phyloP scores from a whole-genome alignment of 2,797 vertebrate species.

The Chelon auratus region DNA sequence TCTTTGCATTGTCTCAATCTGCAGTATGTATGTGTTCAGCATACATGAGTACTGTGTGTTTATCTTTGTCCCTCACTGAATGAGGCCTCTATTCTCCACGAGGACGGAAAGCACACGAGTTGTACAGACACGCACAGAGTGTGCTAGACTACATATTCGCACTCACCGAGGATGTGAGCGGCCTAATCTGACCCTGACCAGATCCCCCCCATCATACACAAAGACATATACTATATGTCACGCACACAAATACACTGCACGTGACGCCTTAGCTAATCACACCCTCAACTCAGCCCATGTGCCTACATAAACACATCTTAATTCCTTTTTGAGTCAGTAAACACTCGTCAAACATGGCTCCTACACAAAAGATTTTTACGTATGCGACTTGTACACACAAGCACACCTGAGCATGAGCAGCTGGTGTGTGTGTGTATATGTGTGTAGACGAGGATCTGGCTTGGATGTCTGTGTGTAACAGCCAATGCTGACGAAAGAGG shows the following conservation, averaged over 20 bases:
- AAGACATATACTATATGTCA: background rate
- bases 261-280: conserved; percentile 55
- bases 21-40: conserved; percentile 66
- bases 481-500: conserved; percentile 78
- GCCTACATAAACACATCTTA: conserved; percentile 47
- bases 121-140: conserved; percentile 29
- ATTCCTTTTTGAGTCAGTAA: conserved; percentile 63
- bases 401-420: conserved; percentile 70
- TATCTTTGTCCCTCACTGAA: conserved; percentile 78
- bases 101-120: conserved; percentile 49
- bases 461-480: conserved; percentile 55
- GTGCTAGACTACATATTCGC: conserved; percentile 58
- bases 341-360: conserved; percentile 52
- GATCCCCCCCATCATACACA: conserved; percentile 44
- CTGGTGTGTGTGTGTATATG: conserved; percentile 56
- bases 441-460: conserved; percentile 58
- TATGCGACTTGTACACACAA: conserved; percentile 42
- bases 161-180: conserved; percentile 65
- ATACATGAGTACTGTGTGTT: conserved; percentile 58
- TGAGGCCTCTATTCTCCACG: conserved; percentile 73
- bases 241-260: conserved; percentile 4
- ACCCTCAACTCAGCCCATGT: conserved; percentile 31
- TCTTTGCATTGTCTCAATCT: conserved; percentile 64
- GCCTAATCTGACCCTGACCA: conserved; percentile 58
- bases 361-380: conserved; percentile 50